Conservation (phyloP, 2,888 invertebrate species). For the Trisateles emortualis region DNA sequence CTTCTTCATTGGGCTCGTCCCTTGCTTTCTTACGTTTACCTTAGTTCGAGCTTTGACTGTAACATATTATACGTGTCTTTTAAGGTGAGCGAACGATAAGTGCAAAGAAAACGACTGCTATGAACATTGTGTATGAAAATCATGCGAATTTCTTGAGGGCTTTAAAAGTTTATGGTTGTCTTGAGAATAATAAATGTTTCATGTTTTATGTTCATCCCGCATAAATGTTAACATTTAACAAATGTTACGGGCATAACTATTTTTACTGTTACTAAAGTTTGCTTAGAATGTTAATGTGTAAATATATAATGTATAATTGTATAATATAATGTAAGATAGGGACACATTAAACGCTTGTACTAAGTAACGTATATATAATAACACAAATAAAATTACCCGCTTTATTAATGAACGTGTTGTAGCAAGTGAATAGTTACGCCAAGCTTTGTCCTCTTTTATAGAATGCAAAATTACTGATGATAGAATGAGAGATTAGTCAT, state of each 20-base stretch:
- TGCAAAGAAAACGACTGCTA: constrained; percentile 58
- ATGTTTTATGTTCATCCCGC: constrained; percentile 42
- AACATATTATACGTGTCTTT: constrained; percentile 46
- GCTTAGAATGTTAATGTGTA: constrained; percentile 5
- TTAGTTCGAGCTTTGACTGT: no score
- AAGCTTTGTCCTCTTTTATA: no score
- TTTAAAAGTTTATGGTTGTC: constrained; percentile 49
- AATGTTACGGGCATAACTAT: constrained; percentile 35
- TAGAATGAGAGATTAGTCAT: no score
- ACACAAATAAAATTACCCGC: no score
- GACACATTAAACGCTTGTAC: background rate
- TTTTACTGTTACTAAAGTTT: constrained; percentile 35
- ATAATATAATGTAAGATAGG: background rate
- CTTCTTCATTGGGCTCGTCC: no score
- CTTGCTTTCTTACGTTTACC: no score
- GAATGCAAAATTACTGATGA: no score
- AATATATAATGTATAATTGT: no score
- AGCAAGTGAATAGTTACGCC: no score
- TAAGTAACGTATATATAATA: no score
- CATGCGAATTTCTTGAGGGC: constrained; percentile 56
- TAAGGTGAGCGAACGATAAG: constrained; percentile 56
- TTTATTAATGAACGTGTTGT: no score
- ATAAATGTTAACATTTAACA: constrained; percentile 35
- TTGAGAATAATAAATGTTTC: constrained; percentile 45
- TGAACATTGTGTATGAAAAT: constrained; percentile 58